Base-by-base conservation (phyloP, 1,140 invertebrate species). In the Orussus abietinus region DNA sequence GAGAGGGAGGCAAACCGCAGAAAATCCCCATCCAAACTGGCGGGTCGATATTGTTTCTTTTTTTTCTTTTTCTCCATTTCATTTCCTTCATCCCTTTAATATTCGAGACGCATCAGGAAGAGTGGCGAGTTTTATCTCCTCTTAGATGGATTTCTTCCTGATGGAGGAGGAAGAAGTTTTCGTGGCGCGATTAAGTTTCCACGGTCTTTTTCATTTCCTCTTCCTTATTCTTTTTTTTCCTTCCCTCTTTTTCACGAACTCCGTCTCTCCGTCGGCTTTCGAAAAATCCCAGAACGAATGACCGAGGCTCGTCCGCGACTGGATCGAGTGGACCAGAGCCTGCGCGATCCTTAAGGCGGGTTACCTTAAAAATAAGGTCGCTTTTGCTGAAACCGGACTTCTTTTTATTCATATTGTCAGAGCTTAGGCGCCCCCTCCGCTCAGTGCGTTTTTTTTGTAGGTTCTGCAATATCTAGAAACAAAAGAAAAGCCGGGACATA, bases 321-420 rank as follows among this genome's bases (percentile, higher is more conserved):
- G 45, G 51, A 51, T 53, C 47, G 51, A 53, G 53, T 56, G 58
- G 59, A 55, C 47, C 52, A 55, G 62, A 69, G 64, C 66, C 66
- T 59, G 65, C 62, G 61, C 60, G 53, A 62, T 66, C 47, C 53
- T 66, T 60, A 61, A 65, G 66, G 60, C 75, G 77, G 82, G 83
- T 91, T 92, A 92, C 89, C 89, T 92, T 91, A 84, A 90, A 88
- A 84, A 92, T 90, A 81, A 90, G 86, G 86, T 89, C 89, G 86
- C 85, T 90, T 89, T 90, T 90, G 80, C 84, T 88, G 85, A 83
- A 83, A 82, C 83, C 83, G 68, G 75, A 76, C 82, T 85, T 84
- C 84, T 88, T 88, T 88, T 88, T 88, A 82, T 81, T 82, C 82
- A 84, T 82, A 82, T 81, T 80, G 74, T 87, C 84, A 77, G 84